These are phyloP conservation scores for Rhizoglyphus robini DNA, from an alignment of 1,140 invertebrate genomes.

Conservation along the genomic window DNA sequence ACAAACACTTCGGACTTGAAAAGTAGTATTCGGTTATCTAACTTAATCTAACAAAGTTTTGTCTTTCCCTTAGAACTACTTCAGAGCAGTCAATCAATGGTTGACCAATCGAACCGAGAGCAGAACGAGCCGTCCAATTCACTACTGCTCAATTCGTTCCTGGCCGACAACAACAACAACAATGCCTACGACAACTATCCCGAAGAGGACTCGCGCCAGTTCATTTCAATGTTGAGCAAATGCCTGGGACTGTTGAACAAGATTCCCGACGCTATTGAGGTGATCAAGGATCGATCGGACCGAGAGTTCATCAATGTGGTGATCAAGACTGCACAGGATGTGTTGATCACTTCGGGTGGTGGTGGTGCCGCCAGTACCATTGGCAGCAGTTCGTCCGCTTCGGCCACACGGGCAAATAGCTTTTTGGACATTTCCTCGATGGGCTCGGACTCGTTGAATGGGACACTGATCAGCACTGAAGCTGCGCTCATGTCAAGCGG, in stretches of 20 bases:
- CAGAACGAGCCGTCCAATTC: no score
- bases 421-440: not conserved
- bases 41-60: no score
- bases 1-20: not conserved
- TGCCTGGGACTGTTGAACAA: conserved; percentile 69
- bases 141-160: not conserved
- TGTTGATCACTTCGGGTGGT: conserved; percentile 34
- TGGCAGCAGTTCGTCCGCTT: not conserved
- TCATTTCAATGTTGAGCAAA: conserved; percentile 66
- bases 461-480: not conserved
- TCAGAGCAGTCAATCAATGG: no score
- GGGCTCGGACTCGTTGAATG: conserved; percentile 27
- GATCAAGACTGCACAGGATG: conserved; percentile 54
- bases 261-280: conserved; percentile 66
- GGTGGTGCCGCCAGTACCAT: not conserved
- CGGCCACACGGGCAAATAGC: not conserved
- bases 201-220: conserved; percentile 50
- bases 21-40: no score
- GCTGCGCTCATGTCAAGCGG: not conserved
- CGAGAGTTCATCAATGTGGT: conserved; percentile 60
- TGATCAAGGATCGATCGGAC: conserved; percentile 66
- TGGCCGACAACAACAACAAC: not conserved
- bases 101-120: no score
- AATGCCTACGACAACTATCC: conserved; percentile 42
- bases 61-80: no score